phyloP scores from a whole-genome alignment of 2,113 vertebrate species.

The Motacilla tschutschensis region DNA sequence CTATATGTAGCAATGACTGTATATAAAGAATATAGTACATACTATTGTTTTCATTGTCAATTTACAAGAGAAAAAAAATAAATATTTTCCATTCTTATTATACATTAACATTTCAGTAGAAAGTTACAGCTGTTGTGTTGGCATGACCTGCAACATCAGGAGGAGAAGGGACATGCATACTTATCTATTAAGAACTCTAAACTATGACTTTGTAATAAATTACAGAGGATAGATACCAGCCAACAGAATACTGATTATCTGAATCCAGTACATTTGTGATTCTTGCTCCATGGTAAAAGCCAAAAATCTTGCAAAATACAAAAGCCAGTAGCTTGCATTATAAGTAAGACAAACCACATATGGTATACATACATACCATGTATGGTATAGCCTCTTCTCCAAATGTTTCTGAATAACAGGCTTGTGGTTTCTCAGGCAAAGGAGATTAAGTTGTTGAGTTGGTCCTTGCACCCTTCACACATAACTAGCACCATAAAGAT shows the following conservation, averaged over 20 bases:
- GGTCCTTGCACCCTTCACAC: conserved; percentile 69
- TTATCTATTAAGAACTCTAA: conserved; percentile 37
- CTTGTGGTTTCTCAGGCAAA: conserved; percentile 54
- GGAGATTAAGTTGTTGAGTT: conserved; percentile 45
- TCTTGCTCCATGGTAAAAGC: conserved; percentile 3
- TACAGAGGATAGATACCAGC: conserved; percentile 63
- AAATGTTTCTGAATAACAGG: neutral
- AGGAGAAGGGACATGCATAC: conserved; percentile 55
- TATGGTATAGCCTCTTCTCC: conserved; percentile 20
- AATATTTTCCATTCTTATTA: conserved; percentile 66
- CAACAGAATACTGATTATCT: conserved; percentile 56
- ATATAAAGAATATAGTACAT: conserved; percentile 64
- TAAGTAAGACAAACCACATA: conserved; percentile 28
- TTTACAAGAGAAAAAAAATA: conserved; percentile 75
- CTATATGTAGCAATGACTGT: conserved; percentile 43
- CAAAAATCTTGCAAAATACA: conserved; percentile 31
- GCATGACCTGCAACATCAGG: conserved; percentile 46
- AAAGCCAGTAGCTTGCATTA: conserved; percentile 11
- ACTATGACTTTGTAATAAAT: conserved; percentile 67
- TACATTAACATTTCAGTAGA: conserved; percentile 71
- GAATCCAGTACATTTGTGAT: conserved; percentile 46
- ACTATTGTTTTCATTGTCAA: conserved; percentile 51
- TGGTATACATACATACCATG: neutral
- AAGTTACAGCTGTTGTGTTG: conserved; percentile 66
- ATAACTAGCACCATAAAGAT: conserved; percentile 75